Conservation (phyloP, 92 coral and sea anemone genomes). For the Epizoanthus ramosus region DNA sequence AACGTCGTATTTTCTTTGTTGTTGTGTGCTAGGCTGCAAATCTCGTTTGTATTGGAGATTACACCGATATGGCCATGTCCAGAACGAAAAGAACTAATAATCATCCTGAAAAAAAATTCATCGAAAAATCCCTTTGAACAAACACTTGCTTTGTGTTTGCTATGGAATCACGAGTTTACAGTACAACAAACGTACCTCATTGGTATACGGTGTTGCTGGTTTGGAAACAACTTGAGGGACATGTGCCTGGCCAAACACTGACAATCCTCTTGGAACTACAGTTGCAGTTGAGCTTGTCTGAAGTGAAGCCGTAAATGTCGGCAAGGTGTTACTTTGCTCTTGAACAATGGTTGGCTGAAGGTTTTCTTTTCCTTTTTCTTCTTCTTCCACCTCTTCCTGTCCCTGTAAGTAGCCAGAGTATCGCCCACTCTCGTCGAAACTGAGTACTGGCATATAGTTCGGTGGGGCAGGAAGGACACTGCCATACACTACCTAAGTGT, state of each 20-base stretch:
- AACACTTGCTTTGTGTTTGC: no score
- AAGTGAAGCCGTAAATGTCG: not conserved
- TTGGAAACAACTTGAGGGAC: slow-evolving; percentile 9
- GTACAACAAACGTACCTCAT: slow-evolving; percentile 2
- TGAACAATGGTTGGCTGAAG: not conserved
- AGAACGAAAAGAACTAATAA: no score
- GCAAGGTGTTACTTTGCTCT: slow-evolving; percentile 1
- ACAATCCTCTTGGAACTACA: not conserved
- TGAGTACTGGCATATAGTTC: slow-evolving; percentile 78
- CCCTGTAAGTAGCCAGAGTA: slow-evolving; percentile 64
- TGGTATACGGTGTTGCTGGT: slow-evolving; percentile 6
- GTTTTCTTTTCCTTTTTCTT: slow-evolving; percentile 24
- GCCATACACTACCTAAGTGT: slow-evolving; percentile 79
- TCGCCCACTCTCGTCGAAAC: slow-evolving; percentile 75
- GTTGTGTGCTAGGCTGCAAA: no score
- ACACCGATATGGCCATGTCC: no score
- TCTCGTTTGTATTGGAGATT: no score
- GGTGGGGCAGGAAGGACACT: slow-evolving; percentile 79
- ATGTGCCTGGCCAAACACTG: slow-evolving; percentile 13
- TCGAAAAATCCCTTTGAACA: no score
- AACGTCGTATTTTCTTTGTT: no score
- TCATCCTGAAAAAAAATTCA: no score
- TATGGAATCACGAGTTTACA: no score
- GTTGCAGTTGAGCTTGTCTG: not conserved
- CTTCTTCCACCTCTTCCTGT: slow-evolving; percentile 21